Base-by-base conservation (phyloP, 1,140 invertebrate species). In the Maconellicoccus hirsutus region DNA sequence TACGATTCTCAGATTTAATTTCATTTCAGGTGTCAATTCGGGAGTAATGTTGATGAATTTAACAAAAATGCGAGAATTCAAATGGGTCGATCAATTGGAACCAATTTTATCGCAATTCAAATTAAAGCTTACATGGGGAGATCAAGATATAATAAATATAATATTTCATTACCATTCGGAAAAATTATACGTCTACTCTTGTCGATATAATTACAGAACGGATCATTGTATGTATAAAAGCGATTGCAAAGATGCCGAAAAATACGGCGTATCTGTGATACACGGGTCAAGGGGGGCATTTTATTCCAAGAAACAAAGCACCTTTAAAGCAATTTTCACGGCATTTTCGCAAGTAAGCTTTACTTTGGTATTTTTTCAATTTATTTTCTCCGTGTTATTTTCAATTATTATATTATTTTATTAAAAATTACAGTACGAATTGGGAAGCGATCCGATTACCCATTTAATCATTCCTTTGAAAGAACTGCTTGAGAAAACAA, bases 31-130 rank as follows among this genome's bases (percentile, higher is more conserved):
- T 73, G 85, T 97, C 0, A 97, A 98, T 81, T 96, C 94, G 52
- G 95, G 95, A 66, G 94, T 98, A 0, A 97, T 97, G 94, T 79
- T 97, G 25, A 97, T 97, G 94, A 96, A 98, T 80, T 82, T 98
- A 23, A 96, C 93, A 0, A 84, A 91, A 76, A 92, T 98, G 89
- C 82, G 94, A 75, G 78, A 84, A 66, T 92, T 94, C 76, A 83
- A 87, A 39, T 97, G 94, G 93, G 86, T 87, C 42, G 83, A 88
- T 72, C 89, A 93, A 79, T 85, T 97, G 1, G 83, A 88, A 69
- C 87, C 90, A 12, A 90, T 95, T 75, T 91, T 92, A 79, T 86
- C 90, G 74, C 86, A 91, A 77, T 97, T 92, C 80, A 89, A 87
- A 75, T 77, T 89, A 8, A 88, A 92, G 76, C 93, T 97, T 63